Base-by-base conservation (phyloP, 2,888 invertebrate species). In the Nebria salina region DNA sequence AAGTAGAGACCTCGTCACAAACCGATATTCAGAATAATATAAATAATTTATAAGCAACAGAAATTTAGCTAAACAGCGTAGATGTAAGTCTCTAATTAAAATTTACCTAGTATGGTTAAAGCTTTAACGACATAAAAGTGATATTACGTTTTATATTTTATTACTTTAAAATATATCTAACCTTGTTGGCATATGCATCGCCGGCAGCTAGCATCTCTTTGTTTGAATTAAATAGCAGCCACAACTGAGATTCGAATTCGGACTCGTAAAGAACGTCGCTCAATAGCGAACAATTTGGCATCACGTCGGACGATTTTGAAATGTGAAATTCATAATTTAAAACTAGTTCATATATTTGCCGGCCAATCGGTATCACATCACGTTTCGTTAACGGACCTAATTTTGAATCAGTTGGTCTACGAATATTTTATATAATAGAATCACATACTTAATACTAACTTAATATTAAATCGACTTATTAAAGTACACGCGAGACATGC, bases 211-310 rank as follows among this genome's bases (percentile, higher is more conserved):
- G 88, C 81, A 95, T 92, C 86, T 96, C 95, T 89, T 99, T 99
- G 89, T 96, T 96, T 81, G 91, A 90, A 89, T 98, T 97, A 90
- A 95, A 99, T 83, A 99, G 83, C 95, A 98, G 96, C 98, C 98
- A 98, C 88, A 99, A 91, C 89, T 99, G 98, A 7, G 97, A 95
- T 89, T 99, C 98, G 87, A 95, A 97, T 89, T 98, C 98, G 0
- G 95, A 96, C 89, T 99, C 99, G 88, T 99, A 99, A 66, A 99
- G 90, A 86, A 96, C 92, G 86, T 96, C 94, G 87, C 95, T 96
- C 65, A 99, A 91, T 82, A 96, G 87, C 0, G 97, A 93, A 82
- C 95, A 93, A 86, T 94, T 94, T 0, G 96, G 93, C 0, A 95
- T 91, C 70, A 97, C 93, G 89, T 98, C 98, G 2, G 95, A 94